Conservation (phyloP, 2,888 invertebrate genomes). For the Troides aeacus region DNA sequence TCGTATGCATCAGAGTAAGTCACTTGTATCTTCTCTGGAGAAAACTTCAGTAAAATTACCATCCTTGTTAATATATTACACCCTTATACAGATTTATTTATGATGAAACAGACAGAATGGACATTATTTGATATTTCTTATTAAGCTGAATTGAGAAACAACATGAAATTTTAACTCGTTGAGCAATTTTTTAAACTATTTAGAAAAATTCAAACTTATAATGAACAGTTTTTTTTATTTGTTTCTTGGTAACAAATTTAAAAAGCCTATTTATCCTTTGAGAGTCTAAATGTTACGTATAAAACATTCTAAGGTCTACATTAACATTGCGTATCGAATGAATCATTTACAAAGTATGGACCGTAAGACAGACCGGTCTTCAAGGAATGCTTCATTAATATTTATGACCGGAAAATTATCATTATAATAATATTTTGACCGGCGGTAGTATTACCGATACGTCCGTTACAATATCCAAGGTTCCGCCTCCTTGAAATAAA, state of each 20-base stretch:
- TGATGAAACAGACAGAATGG: background rate
- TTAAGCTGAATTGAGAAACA: background rate
- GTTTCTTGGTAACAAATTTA: background rate
- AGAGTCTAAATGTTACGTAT: background rate
- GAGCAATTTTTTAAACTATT: background rate
- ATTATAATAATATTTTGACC: slow-evolving; percentile 69
- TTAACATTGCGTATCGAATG: slow-evolving; percentile 11
- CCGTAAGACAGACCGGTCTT: slow-evolving; percentile 38
- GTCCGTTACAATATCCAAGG: slow-evolving; percentile 49
- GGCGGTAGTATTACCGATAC: slow-evolving; percentile 55
- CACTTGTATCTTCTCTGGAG: slow-evolving; percentile 4
- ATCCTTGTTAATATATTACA: background rate
- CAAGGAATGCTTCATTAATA: slow-evolving; percentile 70
- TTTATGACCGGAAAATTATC: slow-evolving; percentile 74
- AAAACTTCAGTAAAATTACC: slow-evolving; percentile 6
- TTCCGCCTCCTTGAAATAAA: slow-evolving; percentile 36
- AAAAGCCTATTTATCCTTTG: background rate
- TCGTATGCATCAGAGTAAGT: slow-evolving; percentile 15
- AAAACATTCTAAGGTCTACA: background rate
- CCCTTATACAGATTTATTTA: background rate
- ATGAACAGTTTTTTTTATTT: background rate
- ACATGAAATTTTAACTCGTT: background rate
- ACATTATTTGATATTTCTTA: too few relatives aligned
- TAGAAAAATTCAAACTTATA: background rate
- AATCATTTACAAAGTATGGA: slow-evolving; percentile 24